phyloP scores from a whole-genome alignment of 2,797 vertebrate species.

The Telmatherina bonti region DNA sequence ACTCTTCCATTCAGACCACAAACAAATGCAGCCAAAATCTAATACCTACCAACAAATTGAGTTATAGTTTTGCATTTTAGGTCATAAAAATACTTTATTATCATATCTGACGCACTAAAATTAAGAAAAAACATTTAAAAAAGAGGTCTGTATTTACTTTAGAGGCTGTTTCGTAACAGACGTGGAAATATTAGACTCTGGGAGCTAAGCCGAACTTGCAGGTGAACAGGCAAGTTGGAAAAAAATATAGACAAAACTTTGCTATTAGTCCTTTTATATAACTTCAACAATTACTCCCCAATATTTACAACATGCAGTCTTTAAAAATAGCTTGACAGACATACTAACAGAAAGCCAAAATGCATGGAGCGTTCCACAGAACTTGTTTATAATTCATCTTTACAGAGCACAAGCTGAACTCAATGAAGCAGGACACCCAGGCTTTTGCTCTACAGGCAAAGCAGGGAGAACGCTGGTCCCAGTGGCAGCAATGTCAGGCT shows the following conservation, averaged over 20 bases:
- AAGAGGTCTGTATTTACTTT: constrained; percentile 37
- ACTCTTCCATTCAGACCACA: constrained; percentile 2
- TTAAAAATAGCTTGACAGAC: constrained; percentile 20
- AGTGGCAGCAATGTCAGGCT: constrained; percentile 36
- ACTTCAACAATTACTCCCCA: not conserved
- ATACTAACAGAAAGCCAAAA: not conserved
- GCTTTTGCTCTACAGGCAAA: constrained; percentile 33
- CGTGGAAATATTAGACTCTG: constrained; percentile 29
- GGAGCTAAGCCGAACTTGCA: constrained; percentile 20
- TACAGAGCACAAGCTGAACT: constrained; percentile 36
- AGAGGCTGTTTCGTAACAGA: constrained; percentile 34
- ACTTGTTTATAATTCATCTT: constrained; percentile 11
- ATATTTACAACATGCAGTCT: not conserved
- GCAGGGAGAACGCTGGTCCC: constrained; percentile 32
- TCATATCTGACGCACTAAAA: constrained; percentile 56
- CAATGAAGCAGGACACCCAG: constrained; percentile 29
- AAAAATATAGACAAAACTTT: not conserved
- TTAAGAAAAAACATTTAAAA: constrained; percentile 53
- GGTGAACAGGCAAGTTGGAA: not conserved
- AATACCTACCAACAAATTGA: constrained; percentile 46
- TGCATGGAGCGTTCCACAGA: not conserved
- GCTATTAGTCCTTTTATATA: constrained; percentile 14
- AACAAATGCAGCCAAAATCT: constrained; percentile 33
- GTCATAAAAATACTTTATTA: constrained; percentile 41
- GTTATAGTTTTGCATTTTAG: constrained; percentile 31